These are phyloP conservation scores for Stegana nigrithorax DNA, from an alignment of 2,888 invertebrate species.

Conservation along the genomic window DNA sequence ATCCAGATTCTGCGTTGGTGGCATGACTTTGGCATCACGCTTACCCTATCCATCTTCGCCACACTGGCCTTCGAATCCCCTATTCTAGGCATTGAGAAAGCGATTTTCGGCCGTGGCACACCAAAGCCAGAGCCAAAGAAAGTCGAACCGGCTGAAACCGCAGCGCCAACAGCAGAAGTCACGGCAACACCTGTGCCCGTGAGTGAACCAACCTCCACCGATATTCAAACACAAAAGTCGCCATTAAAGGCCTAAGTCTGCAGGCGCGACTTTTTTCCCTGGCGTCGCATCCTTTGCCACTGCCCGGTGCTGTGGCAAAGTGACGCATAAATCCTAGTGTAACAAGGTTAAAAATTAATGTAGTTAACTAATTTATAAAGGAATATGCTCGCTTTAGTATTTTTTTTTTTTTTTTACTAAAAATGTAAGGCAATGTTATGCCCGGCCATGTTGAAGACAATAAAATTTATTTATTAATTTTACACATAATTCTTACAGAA, in stretches of 20 bases:
- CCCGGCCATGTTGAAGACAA: too few relatives aligned
- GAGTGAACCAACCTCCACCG: background rate
- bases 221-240: background rate
- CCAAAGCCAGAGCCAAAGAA: constrained; percentile 41
- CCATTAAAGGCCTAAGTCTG: constrained; percentile 25
- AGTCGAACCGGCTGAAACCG: background rate
- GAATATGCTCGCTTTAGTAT: too few relatives aligned
- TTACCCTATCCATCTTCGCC: constrained; percentile 66
- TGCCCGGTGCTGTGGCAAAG: too few relatives aligned
- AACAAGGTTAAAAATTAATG: too few relatives aligned
- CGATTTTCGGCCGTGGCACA: constrained; percentile 51
- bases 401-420: too few relatives aligned
- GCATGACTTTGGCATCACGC: constrained; percentile 67
- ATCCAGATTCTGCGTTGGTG: constrained; percentile 67
- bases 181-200: background rate
- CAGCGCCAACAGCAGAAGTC: constrained; percentile 4
- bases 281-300: too few relatives aligned
- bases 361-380: too few relatives aligned
- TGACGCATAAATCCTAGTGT: too few relatives aligned
- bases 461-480: too few relatives aligned
- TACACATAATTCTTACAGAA: too few relatives aligned
- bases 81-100: constrained; percentile 68
- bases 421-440: too few relatives aligned
- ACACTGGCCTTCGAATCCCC: constrained; percentile 70
- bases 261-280: too few relatives aligned